Conservation (phyloP, 2,888 invertebrate genomes). For the Listrodromus nycthemerus region DNA sequence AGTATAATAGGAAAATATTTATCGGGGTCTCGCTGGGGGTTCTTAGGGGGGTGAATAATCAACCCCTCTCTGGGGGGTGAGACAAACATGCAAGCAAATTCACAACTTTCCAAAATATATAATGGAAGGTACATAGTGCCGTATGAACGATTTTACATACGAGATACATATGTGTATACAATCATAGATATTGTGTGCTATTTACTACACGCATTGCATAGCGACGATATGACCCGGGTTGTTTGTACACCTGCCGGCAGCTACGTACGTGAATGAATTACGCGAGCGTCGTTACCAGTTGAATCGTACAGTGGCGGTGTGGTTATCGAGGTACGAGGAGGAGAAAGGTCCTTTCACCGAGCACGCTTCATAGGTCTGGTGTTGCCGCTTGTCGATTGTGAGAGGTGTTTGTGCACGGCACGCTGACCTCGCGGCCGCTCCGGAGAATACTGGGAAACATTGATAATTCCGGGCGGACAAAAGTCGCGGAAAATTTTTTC, state of each 20-base stretch:
- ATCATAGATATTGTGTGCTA: background rate
- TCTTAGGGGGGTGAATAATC: too few relatives aligned
- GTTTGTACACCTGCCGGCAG: constrained; percentile 56
- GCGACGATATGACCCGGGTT: constrained; percentile 15
- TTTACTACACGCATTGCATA: background rate
- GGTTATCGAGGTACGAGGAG: constrained; percentile 45
- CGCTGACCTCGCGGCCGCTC: constrained; percentile 43
- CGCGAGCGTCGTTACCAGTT: constrained; percentile 56
- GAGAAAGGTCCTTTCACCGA: constrained; percentile 68
- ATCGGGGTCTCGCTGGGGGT: too few relatives aligned
- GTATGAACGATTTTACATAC: background rate
- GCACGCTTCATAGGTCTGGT: constrained; percentile 20
- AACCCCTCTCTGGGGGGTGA: too few relatives aligned
- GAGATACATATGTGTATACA: background rate
- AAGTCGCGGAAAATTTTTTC: background rate
- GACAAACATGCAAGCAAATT: too few relatives aligned
- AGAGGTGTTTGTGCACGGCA: constrained; percentile 43
- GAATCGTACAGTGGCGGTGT: constrained; percentile 44
- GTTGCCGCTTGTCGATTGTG: constrained; percentile 47
- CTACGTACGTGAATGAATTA: constrained; percentile 62
- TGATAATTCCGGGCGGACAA: background rate
- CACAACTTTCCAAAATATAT: too few relatives aligned
- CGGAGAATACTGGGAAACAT: constrained; percentile 16
- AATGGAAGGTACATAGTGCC: background rate
- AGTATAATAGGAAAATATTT: too few relatives aligned